phyloP scores from a whole-genome alignment of 35 echinoderm and acorn worm genomes.

The Anneissia japonica region DNA sequence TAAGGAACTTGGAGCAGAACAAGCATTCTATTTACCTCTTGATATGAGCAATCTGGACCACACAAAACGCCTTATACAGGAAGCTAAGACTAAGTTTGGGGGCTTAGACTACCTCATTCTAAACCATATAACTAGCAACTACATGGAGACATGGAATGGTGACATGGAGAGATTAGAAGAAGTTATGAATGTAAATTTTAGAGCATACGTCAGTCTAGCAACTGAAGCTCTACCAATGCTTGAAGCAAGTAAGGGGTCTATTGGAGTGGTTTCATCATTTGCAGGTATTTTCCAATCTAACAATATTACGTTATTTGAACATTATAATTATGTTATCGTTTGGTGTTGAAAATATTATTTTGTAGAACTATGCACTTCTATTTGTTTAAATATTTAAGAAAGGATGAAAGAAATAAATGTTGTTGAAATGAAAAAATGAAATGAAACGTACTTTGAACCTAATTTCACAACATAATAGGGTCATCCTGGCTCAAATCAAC shows the following conservation, averaged over 20 bases:
- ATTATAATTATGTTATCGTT: too few relatives aligned
- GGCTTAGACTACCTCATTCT: slow-evolving; percentile 84
- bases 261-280: slow-evolving; percentile 73
- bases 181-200: slow-evolving; percentile 80
- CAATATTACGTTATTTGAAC: too few relatives aligned
- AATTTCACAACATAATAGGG: too few relatives aligned
- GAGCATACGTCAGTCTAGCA: slow-evolving; percentile 72
- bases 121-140: slow-evolving; percentile 74
- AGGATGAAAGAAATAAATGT: too few relatives aligned
- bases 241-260: slow-evolving; percentile 58
- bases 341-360: too few relatives aligned
- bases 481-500: too few relatives aligned
- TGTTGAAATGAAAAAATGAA: too few relatives aligned
- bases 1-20: slow-evolving; percentile 79
- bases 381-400: too few relatives aligned
- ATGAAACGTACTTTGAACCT: too few relatives aligned
- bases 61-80: slow-evolving; percentile 58
- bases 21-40: slow-evolving; percentile 72
- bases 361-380: too few relatives aligned
- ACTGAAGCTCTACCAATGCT: slow-evolving; percentile 80
- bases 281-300: too few relatives aligned
- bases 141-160: slow-evolving; percentile 59
- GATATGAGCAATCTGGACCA: slow-evolving; percentile 70
- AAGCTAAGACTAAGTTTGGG: slow-evolving; percentile 59
- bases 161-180: slow-evolving; percentile 41